Evolutionary conservation across 2,797 vertebrate species (phyloP), one percentile per base, ranked within the genome.

Genomic region (Sebastes elongatus): DNA sequence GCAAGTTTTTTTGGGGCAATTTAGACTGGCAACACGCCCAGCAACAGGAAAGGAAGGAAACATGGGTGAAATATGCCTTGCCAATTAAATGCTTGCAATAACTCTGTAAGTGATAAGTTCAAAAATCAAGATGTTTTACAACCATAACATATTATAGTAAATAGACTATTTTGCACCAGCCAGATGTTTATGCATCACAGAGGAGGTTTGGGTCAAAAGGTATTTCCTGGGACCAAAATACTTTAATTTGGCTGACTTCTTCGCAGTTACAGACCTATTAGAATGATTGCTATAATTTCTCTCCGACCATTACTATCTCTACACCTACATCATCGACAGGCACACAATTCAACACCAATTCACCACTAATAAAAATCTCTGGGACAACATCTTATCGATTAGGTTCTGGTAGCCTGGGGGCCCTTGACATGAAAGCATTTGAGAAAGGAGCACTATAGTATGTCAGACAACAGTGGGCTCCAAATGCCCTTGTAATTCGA

Each of bases 401-500:
- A 35, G 74, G 28, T 64, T 80, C 61, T 79, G 78, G 74, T 87
- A 63, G 87, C 88, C 84, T 30, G 73, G 83, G 90, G 86, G 56
- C 52, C 75, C 76, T 72, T 63, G 38, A 88, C 84, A 90, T 88
- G 87, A 89, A 88, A 89, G 90, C 88, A 71, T 83, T 64, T 83
- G 74, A 83, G 78, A 87, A 49, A 80, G 78, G 66, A 85, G 78
- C 70, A 52, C 20, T 52, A 81, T 85, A n/a, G 82, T 78, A 85
- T 89, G 84, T 91, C 86, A 87, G 80, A 89, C 82, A 88, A 53
- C 86, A 89, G 78, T 42, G 6, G 64, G 74, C 80, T 89, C 86
- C 88, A 74, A 60, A 85, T 94, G 93, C 82, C 94, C 93, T 95
- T 95, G 94, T 90, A 86, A 90, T 91, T 91, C 81, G 84, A 81